Conservation (phyloP, 2,797 vertebrate species). For the Eospalax fontanierii region DNA sequence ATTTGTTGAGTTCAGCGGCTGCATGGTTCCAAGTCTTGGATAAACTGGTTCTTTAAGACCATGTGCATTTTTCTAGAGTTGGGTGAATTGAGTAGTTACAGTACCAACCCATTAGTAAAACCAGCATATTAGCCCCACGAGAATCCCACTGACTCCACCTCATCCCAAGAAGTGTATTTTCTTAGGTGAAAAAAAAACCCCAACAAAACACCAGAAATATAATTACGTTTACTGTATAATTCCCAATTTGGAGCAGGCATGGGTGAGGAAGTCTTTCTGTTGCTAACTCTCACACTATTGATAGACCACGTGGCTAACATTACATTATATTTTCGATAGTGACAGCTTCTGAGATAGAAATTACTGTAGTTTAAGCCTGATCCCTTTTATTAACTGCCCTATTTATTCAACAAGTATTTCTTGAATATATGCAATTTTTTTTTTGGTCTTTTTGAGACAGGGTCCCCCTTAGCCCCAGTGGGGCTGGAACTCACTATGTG, state of each 20-base stretch:
- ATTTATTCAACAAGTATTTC: constrained; percentile 34
- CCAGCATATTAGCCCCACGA: background rate
- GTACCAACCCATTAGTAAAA: background rate
- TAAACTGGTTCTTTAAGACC: background rate
- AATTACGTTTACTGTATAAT: constrained; percentile 2
- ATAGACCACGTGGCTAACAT: background rate
- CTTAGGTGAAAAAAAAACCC: background rate
- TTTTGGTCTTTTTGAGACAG: no score
- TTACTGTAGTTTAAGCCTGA: background rate
- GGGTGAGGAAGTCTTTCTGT: background rate
- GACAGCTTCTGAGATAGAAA: background rate
- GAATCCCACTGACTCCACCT: background rate
- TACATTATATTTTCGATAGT: background rate
- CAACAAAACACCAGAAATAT: background rate
- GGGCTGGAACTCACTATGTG: no score
- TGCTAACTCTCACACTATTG: background rate
- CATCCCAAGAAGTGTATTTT: background rate
- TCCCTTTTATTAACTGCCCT: constrained; percentile 12
- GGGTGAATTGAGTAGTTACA: background rate
- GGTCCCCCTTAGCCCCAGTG: no score
- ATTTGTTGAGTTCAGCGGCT: background rate
- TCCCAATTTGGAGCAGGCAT: background rate
- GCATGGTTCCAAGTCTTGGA: background rate
- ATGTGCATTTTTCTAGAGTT: background rate
- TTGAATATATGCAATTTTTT: background rate